Conservation (phyloP, 2,113 vertebrate species). For the Misgurnus anguillicaudatus region DNA sequence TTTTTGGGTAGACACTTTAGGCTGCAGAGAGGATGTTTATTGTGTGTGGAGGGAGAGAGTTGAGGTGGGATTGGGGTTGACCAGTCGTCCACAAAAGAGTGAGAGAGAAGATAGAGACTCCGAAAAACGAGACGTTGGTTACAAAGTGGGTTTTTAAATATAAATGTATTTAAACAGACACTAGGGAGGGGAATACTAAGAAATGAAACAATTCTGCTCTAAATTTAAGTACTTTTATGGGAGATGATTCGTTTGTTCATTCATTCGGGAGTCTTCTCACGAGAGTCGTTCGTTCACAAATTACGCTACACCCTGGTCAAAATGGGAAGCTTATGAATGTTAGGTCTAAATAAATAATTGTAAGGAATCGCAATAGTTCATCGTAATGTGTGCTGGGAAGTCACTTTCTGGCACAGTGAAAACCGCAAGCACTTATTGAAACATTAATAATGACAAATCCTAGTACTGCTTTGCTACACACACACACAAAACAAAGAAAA, state of each 20-base stretch:
- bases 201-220: background rate
- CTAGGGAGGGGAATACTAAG: background rate
- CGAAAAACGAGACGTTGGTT: background rate
- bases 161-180: too few species aligned
- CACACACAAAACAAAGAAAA: too few species aligned
- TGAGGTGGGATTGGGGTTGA: slow-evolving; percentile 54
- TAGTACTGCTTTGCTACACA: too few species aligned
- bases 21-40: slow-evolving; percentile 60
- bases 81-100: slow-evolving; percentile 62
- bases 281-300: background rate
- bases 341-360: too few species aligned
- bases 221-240: background rate
- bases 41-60: slow-evolving; percentile 60
- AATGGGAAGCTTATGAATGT: too few species aligned
- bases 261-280: background rate
- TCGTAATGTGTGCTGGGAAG: too few species aligned
- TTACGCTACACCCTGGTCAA: background rate
- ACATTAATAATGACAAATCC: too few species aligned
- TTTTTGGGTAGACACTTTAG: slow-evolving; percentile 51
- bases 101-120: background rate
- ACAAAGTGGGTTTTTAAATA: too few species aligned
- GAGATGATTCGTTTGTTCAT: background rate
- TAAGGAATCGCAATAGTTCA: too few species aligned
- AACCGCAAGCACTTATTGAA: too few species aligned
- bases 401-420: too few species aligned